phyloP scores from a whole-genome alignment of 2,888 invertebrate genomes.

The Stenodema calcarata region DNA sequence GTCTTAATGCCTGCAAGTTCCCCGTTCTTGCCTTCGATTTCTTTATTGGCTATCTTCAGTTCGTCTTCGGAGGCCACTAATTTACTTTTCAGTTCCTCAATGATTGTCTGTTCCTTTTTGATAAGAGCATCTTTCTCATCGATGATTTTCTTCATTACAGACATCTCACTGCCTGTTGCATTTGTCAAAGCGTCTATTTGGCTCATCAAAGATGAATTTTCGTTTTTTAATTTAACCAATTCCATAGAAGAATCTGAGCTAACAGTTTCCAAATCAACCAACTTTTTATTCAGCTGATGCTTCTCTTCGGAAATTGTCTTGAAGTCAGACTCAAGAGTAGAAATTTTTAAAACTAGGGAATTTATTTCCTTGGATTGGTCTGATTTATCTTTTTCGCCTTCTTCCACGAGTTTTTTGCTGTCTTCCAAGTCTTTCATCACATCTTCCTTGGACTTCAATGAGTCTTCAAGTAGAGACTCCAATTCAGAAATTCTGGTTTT shows the following conservation, averaged over 20 bases:
- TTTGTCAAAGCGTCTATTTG: not conserved
- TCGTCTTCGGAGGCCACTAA: not conserved
- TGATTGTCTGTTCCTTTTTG: not conserved
- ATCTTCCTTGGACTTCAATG: not conserved
- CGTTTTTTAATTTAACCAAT: not conserved
- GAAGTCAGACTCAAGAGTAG: constrained; percentile 55
- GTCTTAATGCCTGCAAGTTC: not conserved
- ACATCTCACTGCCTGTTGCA: not conserved
- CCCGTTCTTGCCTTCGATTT: not conserved
- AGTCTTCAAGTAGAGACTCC: not conserved
- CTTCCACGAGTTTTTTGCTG: constrained; percentile 61
- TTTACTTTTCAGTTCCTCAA: constrained; percentile 13
- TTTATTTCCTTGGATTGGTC: constrained; percentile 56
- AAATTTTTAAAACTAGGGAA: not conserved
- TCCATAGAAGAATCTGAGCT: not conserved
- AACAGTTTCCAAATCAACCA: constrained; percentile 15
- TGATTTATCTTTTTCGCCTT: constrained; percentile 63
- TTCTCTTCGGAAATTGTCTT: constrained; percentile 56
- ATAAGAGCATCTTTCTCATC: constrained; percentile 13
- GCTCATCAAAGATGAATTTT: not conserved
- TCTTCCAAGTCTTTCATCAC: constrained; percentile 60
- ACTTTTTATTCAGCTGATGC: not conserved
- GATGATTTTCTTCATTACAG: not conserved
- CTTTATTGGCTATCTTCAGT: not conserved
- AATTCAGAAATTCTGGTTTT: constrained; percentile 24